Evolutionary conservation across 2,113 vertebrate species (phyloP).

Genomic region (Tonatia bakeri): DNA sequence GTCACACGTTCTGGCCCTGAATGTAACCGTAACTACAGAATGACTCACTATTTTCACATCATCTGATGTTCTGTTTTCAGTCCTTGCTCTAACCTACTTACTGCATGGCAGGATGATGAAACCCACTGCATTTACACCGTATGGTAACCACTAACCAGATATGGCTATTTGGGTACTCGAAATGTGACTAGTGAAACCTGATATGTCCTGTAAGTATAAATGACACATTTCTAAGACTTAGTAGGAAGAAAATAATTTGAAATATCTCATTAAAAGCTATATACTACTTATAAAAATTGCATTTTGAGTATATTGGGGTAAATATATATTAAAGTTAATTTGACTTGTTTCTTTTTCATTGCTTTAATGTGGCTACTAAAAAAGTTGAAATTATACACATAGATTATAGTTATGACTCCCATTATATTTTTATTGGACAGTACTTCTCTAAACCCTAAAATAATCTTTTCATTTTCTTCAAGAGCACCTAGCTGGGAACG

Average conservation of each 20-base stretch:
- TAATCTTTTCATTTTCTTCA: neutral
- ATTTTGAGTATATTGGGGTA: neutral
- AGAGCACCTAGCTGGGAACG: neutral
- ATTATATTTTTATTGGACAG: neutral
- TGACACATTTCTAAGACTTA: neutral
- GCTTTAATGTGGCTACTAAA: neutral
- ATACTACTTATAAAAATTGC: neutral
- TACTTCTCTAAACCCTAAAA: neutral
- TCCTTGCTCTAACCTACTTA: neutral
- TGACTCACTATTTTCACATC: neutral
- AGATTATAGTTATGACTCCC: neutral
- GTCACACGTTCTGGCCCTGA: neutral
- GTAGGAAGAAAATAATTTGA: neutral
- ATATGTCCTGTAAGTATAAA: neutral
- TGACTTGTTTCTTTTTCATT: neutral
- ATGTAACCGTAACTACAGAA: neutral
- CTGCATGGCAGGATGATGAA: neutral
- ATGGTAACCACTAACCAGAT: neutral
- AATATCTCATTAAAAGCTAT: neutral
- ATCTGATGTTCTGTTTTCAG: neutral
- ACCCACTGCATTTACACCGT: neutral
- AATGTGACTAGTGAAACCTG: neutral
- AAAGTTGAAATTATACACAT: neutral
- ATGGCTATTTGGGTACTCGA: neutral
- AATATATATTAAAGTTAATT: neutral